Evolutionary conservation across 2,113 vertebrate species (phyloP).

Genomic region (Pampusana beccarii): DNA sequence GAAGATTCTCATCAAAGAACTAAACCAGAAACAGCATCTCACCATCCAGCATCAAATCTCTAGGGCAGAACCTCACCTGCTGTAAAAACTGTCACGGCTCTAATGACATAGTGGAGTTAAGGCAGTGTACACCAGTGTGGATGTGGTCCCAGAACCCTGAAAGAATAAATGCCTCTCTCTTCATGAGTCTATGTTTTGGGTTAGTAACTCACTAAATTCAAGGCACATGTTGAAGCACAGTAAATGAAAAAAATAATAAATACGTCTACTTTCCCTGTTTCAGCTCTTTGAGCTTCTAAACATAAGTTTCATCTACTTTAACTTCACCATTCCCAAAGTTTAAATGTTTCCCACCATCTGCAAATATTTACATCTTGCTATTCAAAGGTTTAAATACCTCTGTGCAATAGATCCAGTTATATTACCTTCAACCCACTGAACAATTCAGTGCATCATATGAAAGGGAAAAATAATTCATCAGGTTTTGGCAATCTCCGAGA

Average conservation of each 20-base stretch:
- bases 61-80: not conserved
- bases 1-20: not conserved
- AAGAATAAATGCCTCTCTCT: not conserved
- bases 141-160: not conserved
- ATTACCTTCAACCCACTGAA: not conserved
- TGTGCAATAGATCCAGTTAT: not conserved
- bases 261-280: not conserved
- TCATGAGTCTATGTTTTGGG: not conserved
- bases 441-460: not conserved
- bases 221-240: not conserved
- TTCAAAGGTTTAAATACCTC: not conserved
- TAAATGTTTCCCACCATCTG: not conserved
- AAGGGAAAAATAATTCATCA: not conserved
- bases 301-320: not conserved
- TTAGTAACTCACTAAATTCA: not conserved
- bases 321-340: not conserved
- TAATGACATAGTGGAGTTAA: not conserved
- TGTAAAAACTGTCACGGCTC: not conserved
- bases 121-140: not conserved
- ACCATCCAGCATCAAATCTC: not conserved
- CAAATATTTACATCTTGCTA: not conserved
- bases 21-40: not conserved
- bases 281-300: not conserved
- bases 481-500: not conserved
- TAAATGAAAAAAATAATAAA: not conserved